phyloP scores from a whole-genome alignment of 2,113 vertebrate species.

The Chionomys nivalis region DNA sequence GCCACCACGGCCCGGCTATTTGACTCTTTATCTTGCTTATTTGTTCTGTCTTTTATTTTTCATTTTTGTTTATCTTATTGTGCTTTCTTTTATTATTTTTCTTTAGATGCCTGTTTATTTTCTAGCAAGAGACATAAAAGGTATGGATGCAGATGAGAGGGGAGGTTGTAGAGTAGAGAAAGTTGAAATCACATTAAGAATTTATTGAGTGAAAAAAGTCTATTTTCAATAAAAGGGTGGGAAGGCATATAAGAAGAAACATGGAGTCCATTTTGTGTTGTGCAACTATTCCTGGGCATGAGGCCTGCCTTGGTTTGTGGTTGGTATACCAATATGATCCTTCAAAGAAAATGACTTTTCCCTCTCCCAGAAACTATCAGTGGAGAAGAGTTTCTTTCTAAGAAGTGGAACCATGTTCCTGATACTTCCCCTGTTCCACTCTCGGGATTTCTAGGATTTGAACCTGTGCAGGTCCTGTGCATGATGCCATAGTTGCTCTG shows the following conservation, averaged over 20 bases:
- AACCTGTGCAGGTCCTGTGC: neutral
- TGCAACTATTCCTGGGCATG: neutral
- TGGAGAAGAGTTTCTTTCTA: neutral
- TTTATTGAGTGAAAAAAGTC: neutral
- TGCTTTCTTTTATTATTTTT: neutral
- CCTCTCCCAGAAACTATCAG: neutral
- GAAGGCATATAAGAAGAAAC: neutral
- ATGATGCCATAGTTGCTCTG: neutral
- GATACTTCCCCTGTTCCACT: neutral
- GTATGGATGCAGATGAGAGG: neutral
- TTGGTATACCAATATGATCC: neutral
- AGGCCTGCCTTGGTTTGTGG: neutral
- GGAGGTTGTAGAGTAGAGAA: neutral
- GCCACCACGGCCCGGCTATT: too few relatives aligned
- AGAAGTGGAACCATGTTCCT: neutral
- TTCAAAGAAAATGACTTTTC: neutral
- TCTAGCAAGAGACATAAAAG: neutral
- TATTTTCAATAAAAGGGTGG: neutral
- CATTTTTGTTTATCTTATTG: neutral
- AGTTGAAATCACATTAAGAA: neutral
- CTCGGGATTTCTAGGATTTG: neutral
- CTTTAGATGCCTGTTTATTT: neutral
- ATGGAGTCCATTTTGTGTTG: neutral
- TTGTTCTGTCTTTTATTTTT: neutral
- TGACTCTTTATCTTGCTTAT: neutral